Evolutionary conservation across 2,113 vertebrate species (phyloP).

Genomic region (cat (Felis catus)): DNA sequence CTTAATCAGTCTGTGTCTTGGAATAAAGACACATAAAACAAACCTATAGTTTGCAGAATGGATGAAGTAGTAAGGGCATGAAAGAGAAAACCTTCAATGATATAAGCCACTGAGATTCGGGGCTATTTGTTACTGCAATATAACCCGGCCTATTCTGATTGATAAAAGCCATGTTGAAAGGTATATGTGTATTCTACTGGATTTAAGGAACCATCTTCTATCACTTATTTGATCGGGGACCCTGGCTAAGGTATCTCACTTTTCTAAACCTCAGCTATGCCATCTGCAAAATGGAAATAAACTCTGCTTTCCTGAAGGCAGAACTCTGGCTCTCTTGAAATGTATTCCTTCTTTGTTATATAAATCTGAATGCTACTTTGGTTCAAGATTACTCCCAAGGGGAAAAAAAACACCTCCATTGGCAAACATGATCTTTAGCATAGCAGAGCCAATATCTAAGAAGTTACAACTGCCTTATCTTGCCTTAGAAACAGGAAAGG

Average conservation of each 20-base stretch:
- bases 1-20: neutral
- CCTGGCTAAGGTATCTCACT: neutral
- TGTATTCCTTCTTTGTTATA: neutral
- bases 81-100: neutral
- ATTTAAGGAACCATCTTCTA: neutral
- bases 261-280: neutral
- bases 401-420: neutral
- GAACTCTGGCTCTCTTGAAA: neutral
- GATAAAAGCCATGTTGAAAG: neutral
- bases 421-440: neutral
- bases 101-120: neutral
- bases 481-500: neutral
- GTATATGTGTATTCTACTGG: neutral
- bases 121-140: neutral
- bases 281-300: neutral
- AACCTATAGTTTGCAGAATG: neutral
- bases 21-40: neutral
- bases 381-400: neutral
- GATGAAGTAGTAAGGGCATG: neutral
- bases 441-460: neutral
- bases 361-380: neutral
- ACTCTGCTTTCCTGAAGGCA: neutral
- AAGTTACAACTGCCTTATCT: neutral
- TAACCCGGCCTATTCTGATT: neutral
- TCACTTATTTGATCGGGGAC: neutral